Conservation (phyloP, 2,797 vertebrate genomes). For the Psittacula echo region DNA sequence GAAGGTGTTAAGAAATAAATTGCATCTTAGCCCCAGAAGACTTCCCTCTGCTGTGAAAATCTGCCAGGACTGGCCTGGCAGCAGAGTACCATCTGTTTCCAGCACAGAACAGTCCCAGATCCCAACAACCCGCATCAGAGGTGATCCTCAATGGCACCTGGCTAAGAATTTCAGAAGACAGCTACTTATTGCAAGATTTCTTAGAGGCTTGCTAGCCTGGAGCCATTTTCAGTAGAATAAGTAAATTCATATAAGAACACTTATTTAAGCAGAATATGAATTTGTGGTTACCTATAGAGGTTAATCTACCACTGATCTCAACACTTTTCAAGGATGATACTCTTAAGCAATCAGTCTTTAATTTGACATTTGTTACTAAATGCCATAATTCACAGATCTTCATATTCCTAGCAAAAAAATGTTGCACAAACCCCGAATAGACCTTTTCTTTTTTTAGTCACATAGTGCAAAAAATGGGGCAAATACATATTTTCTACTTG, state of each 20-base stretch:
- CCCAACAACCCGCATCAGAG: background rate
- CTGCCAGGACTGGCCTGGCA: background rate
- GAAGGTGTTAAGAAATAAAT: background rate
- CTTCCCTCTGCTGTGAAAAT: background rate
- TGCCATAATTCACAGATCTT: background rate
- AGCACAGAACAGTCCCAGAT: accelerated
- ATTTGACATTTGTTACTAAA: background rate
- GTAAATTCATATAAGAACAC: background rate
- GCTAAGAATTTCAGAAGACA: background rate
- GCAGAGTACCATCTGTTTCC: background rate
- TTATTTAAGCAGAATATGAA: background rate
- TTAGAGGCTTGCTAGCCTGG: background rate
- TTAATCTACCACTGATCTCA: background rate
- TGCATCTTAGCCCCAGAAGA: background rate
- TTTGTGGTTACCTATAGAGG: background rate
- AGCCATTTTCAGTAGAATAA: background rate
- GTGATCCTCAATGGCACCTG: background rate
- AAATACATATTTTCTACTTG: background rate
- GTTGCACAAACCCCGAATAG: background rate
- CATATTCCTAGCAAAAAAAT: background rate
- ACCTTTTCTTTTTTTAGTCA: background rate
- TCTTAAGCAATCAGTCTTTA: background rate
- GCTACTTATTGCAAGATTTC: background rate
- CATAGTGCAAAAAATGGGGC: background rate
- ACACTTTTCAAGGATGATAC: background rate